phyloP scores from a whole-genome alignment of 2,113 vertebrate species.

The Pyrgilauda ruficollis region DNA sequence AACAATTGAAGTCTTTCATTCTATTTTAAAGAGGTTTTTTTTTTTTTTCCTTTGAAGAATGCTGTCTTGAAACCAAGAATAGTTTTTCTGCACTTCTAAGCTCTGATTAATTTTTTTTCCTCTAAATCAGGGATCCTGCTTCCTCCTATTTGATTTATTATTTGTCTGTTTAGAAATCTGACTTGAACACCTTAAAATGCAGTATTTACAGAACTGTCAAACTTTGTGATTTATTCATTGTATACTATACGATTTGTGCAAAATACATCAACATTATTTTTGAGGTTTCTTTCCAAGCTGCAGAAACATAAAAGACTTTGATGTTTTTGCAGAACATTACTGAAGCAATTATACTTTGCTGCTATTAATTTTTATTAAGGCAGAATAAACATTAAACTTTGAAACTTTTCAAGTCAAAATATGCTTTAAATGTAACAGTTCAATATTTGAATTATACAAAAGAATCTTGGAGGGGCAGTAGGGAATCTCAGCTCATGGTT shows the following conservation, averaged over 20 bases:
- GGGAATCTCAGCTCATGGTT: background rate
- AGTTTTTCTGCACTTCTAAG: conserved; percentile 50
- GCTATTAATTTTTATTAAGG: conserved; percentile 16
- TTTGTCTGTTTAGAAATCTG: conserved; percentile 58
- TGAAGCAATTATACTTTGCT: conserved; percentile 59
- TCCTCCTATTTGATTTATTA: background rate
- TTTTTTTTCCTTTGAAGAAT: conserved; percentile 66
- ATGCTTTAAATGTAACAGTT: background rate
- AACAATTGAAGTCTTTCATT: conserved; percentile 55
- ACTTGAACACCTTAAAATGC: conserved; percentile 28
- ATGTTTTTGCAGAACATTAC: conserved; percentile 42
- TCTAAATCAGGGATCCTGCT: background rate
- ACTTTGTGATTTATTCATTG: conserved; percentile 46
- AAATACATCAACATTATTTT: conserved; percentile 35
- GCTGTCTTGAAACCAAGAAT: conserved; percentile 30
- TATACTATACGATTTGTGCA: background rate
- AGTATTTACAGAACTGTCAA: conserved; percentile 58
- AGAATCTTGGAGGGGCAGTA: background rate
- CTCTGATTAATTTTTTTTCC: background rate
- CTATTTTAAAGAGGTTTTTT: conserved; percentile 28
- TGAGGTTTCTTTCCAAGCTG: background rate
- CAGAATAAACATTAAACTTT: conserved; percentile 1
- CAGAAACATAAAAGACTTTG: conserved; percentile 52
- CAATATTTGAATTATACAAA: background rate
- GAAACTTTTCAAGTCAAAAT: background rate